Conservation (phyloP, 2,888 invertebrate genomes). For the Plagodis dolabraria region DNA sequence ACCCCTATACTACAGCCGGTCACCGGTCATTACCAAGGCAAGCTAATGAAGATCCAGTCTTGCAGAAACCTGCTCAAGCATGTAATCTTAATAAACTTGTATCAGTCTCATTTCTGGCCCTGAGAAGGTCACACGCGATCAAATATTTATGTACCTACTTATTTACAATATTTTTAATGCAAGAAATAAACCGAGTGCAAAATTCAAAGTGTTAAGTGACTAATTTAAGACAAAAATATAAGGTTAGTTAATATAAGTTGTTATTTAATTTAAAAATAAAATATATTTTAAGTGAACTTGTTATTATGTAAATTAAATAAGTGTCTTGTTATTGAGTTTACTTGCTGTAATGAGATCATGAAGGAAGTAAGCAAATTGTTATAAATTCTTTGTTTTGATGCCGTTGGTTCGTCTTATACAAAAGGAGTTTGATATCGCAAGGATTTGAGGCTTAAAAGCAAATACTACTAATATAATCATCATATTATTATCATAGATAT, state of each 20-base stretch:
- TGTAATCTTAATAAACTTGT: not conserved
- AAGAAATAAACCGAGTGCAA: too few species aligned
- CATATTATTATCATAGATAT: too few species aligned
- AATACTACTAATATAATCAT: too few species aligned
- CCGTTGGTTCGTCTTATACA: not conserved
- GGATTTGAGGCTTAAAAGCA: too few species aligned
- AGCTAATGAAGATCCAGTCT: not conserved
- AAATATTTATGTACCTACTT: not conserved
- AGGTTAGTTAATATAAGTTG: not conserved
- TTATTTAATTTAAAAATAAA: too few species aligned
- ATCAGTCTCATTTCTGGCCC: constrained; percentile 6
- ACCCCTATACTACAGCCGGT: not conserved
- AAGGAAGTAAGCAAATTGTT: not conserved
- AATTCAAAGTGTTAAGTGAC: too few species aligned
- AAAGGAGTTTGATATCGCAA: not conserved
- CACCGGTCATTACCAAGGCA: constrained; percentile 20
- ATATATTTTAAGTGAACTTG: not conserved
- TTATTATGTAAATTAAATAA: not conserved
- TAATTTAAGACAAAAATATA: not conserved
- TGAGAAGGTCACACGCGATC: constrained; percentile 3
- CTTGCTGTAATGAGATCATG: not conserved
- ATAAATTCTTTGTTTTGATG: not conserved
- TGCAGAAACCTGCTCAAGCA: constrained; percentile 19
- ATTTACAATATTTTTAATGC: too few species aligned
- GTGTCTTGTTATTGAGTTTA: not conserved